Evolutionary conservation across 2,113 vertebrate genomes (phyloP).

Genomic region (Bufo bufo): DNA sequence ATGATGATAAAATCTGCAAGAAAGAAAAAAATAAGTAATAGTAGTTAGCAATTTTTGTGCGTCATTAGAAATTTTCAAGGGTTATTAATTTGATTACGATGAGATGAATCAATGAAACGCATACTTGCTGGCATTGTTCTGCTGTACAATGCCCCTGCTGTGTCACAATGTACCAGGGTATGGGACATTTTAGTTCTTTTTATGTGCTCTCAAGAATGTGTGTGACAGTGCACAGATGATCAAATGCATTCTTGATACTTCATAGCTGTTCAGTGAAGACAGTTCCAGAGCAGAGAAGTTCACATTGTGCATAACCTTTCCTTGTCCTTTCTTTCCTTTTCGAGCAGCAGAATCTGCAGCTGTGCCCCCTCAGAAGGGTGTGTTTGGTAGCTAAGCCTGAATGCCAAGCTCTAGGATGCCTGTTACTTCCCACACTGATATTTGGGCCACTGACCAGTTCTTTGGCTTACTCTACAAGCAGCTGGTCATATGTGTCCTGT

Average conservation of each 20-base stretch:
- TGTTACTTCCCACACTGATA: conserved; percentile 59
- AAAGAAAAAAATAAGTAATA: background rate
- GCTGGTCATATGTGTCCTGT: conserved; percentile 62
- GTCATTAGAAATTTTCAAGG: background rate
- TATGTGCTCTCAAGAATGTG: conserved; percentile 34
- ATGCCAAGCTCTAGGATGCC: conserved; percentile 67
- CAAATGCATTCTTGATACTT: conserved; percentile 51
- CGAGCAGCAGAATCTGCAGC: conserved; percentile 67
- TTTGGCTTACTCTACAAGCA: conserved; percentile 64
- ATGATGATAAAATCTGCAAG: background rate
- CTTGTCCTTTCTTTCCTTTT: conserved; percentile 55
- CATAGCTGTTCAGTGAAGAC: conserved; percentile 27
- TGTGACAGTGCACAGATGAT: conserved; percentile 37
- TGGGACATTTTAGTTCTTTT: conserved; percentile 23
- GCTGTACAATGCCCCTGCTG: conserved; percentile 23
- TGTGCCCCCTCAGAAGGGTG: conserved; percentile 67
- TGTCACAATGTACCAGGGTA: background rate
- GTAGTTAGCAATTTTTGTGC: background rate
- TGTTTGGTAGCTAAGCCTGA: conserved; percentile 66
- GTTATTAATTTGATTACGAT: background rate
- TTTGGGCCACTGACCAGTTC: conserved; percentile 61
- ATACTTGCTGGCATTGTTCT: conserved; percentile 28
- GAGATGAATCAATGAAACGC: background rate
- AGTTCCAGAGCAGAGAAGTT: conserved; percentile 25
- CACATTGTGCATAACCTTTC: conserved; percentile 32